A percentile compares a stretch with the other conserved stretches of the same genome.
phyloP scores from a whole-genome alignment of 2,888 invertebrate species.

The Heterodera filipjevi region DNA sequence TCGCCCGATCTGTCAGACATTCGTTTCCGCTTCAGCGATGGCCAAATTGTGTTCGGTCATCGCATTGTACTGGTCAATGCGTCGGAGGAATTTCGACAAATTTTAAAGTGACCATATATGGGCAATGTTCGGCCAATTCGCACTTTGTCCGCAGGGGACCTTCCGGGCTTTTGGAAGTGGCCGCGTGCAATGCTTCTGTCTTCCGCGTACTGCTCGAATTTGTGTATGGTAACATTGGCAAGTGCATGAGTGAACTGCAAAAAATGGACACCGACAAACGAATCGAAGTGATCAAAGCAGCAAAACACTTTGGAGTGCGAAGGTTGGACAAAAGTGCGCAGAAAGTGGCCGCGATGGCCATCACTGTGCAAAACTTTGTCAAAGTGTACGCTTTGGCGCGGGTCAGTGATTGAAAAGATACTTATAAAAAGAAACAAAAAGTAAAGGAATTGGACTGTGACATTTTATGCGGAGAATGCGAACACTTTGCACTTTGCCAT shows the following conservation, averaged over 20 bases:
- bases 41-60: constrained; percentile 84
- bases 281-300: constrained; percentile 5
- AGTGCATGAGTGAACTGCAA: constrained; percentile 8
- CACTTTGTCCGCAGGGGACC: background rate
- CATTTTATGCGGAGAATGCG: background rate
- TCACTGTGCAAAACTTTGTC: background rate
- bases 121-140: no score
- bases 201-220: constrained; percentile 32
- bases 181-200: background rate
- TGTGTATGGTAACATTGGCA: constrained; percentile 26
- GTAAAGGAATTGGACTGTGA: background rate
- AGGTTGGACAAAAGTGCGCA: constrained; percentile 6
- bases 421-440: no score
- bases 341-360: background rate
- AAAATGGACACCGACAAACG: background rate
- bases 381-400: constrained; percentile 4
- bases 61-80: constrained; percentile 86
- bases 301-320: constrained; percentile 10
- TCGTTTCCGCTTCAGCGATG: constrained; percentile 80
- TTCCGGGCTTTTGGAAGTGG: constrained; percentile 10
- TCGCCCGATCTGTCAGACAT: constrained; percentile 90
- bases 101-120: constrained; percentile 39
- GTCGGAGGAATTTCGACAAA: constrained; percentile 46
- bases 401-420: background rate
- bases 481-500: constrained; percentile 1